Conservation (phyloP, 2,113 vertebrate species). For the Numenius arquata region DNA sequence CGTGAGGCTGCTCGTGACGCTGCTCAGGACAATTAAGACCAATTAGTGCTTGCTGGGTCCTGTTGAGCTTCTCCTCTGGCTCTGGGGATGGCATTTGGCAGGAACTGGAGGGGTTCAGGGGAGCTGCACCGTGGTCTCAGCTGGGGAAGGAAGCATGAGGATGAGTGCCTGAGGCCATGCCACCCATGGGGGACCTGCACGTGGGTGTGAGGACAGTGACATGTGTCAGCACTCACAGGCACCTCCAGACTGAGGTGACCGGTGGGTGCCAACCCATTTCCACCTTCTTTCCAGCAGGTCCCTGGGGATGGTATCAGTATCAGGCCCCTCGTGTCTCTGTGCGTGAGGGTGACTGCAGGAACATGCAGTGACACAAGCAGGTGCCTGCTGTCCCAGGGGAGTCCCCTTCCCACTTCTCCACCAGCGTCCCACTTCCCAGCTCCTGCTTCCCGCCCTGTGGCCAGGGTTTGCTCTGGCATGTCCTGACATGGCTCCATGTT, state of each 20-base stretch:
- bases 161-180: accelerated
- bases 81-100: background rate
- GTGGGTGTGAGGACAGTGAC: accelerated
- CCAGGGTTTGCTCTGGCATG: background rate
- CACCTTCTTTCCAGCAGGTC: background rate
- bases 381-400: background rate
- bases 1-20: background rate
- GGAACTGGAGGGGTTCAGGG: too few relatives aligned
- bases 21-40: background rate
- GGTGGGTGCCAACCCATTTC: background rate
- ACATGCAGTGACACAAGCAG: accelerated
- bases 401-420: background rate
- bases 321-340: background rate
- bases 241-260: background rate
- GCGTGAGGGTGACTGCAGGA: background rate
- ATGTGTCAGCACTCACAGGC: background rate
- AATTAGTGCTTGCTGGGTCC: background rate
- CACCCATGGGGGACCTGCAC: background rate
- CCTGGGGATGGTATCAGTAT: background rate
- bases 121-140: background rate
- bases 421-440: background rate
- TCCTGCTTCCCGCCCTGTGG: background rate
- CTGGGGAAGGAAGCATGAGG: background rate
- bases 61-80: background rate
- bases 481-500: background rate